Percentiles rank a stretch among this genome's conserved stretches.
Evolutionary conservation across 1,140 invertebrate genomes (phyloP).

Genomic region (Papilio polytes): DNA sequence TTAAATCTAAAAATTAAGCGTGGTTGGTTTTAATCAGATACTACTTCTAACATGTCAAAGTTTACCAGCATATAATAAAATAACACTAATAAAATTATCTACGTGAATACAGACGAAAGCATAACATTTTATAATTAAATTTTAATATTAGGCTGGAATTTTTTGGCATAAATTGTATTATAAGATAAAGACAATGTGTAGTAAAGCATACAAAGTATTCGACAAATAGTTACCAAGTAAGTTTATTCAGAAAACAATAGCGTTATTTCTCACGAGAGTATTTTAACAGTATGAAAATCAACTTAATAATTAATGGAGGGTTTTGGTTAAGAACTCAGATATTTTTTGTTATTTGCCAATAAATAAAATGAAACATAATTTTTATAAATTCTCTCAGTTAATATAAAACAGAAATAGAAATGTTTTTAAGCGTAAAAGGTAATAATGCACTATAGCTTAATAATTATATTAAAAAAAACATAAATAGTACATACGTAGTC

Average conservation of each 20-base stretch:
- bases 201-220: not conserved
- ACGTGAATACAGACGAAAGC: too few relatives aligned
- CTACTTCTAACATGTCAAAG: too few relatives aligned
- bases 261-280: not conserved
- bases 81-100: not conserved
- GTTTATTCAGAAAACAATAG: conserved; percentile 18
- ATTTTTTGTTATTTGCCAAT: not conserved
- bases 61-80: not conserved
- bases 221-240: conserved; percentile 7
- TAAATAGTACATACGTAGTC: too few relatives aligned
- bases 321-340: not conserved
- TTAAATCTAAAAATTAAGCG: too few relatives aligned
- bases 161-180: not conserved
- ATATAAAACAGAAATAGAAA: not conserved
- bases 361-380: not conserved
- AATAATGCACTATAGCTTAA: not conserved
- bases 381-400: not conserved
- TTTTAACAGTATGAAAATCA: conserved; percentile 24
- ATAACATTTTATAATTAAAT: too few relatives aligned
- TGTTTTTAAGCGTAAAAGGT: too few relatives aligned
- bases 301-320: not conserved
- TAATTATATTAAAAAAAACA: not conserved
- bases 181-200: not conserved
- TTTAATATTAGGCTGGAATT: not conserved
- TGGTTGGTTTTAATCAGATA: too few relatives aligned